Percentiles rank a stretch among this genome's conserved stretches.
These are phyloP conservation scores for Ancistrus triradiatus DNA, from an alignment of 2,113 vertebrate species.

Conservation along the genomic window DNA sequence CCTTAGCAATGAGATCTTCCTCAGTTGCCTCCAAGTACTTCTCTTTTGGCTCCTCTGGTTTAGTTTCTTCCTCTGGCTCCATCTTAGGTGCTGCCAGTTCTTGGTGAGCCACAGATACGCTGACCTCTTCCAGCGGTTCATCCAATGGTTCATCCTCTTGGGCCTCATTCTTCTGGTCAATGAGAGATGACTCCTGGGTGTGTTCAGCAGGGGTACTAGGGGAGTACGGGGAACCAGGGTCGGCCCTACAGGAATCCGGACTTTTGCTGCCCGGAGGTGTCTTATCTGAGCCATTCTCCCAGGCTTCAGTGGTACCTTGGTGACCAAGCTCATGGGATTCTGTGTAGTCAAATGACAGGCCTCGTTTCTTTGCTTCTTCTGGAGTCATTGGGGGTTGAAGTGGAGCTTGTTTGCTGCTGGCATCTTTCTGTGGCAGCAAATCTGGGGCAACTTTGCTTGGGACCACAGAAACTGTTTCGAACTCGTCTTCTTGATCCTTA, in stretches of 20 bases:
- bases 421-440: constrained; percentile 14
- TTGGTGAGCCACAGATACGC: constrained; percentile 2
- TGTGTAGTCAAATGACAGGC: constrained; percentile 48
- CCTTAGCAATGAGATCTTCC: constrained; percentile 13
- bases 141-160: constrained; percentile 22
- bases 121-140: constrained; percentile 8
- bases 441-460: constrained; percentile 1
- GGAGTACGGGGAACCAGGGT: constrained; percentile 45
- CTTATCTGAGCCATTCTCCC: constrained; percentile 37
- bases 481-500: constrained; percentile 16
- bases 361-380: constrained; percentile 46
- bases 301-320: constrained; percentile 4
- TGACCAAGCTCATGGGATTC: constrained; percentile 37
- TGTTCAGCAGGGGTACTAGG: constrained; percentile 18
- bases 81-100: constrained; percentile 1
- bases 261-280: constrained; percentile 44
- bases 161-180: constrained; percentile 6
- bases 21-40: constrained; percentile 38
- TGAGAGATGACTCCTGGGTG: constrained; percentile 19
- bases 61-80: constrained; percentile 1
- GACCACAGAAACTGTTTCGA: constrained; percentile 3
- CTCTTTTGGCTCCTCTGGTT: constrained; percentile 22
- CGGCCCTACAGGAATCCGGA: constrained; percentile 45
- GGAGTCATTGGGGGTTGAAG: constrained; percentile 23
- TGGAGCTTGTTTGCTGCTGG: not conserved